Evolutionary conservation across 2,888 invertebrate genomes (phyloP), one percentile per base, ranked within the genome.

Genomic region (Anorthoa munda): DNA sequence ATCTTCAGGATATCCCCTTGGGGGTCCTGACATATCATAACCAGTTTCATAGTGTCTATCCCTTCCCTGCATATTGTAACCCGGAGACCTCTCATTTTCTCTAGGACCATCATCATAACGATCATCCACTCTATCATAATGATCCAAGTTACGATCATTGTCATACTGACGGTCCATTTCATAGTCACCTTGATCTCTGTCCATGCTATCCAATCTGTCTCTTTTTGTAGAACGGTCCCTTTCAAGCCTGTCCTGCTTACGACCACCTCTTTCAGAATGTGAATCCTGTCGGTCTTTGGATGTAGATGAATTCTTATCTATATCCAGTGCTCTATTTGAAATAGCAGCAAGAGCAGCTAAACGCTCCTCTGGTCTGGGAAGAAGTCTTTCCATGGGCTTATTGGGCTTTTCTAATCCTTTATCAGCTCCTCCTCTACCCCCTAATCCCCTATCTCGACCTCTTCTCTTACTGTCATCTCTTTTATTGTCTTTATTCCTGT

Each of bases 321-420:
- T 89, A 81, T 96, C 96, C 61, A 95, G 87, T 61, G 94, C 90
- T 85, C 95, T 93, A 82, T 96, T 96, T 23, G 96, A 95, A 75
- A 96, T 97, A 51, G 96, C 96, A 26, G 97, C 96, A 72, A 97
- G 93, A 23, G 97, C 97, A 72, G 97, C 95, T 67, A 97, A 94
- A 11, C 98, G 95, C 86, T 97, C 97, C 76, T 97, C 97, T 18
- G 97, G 97, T 66, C 97, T 94, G 0, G 97, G 97, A 46, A 97
- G 90, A 51, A 97, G 92, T 60, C 97, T 95, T 87, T 97, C 97
- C 87, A 97, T 97, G 86, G 96, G 96, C 86, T 96, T 96, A 87
- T 97, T 97, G 46, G 97, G 97, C 91, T 97, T 97, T 88, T 97
- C 97, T 83, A 97, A 92, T 5, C 97, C 97, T 85, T 97, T 97